phyloP scores from a whole-genome alignment of 2,113 vertebrate species.

The Dascyllus trimaculatus region DNA sequence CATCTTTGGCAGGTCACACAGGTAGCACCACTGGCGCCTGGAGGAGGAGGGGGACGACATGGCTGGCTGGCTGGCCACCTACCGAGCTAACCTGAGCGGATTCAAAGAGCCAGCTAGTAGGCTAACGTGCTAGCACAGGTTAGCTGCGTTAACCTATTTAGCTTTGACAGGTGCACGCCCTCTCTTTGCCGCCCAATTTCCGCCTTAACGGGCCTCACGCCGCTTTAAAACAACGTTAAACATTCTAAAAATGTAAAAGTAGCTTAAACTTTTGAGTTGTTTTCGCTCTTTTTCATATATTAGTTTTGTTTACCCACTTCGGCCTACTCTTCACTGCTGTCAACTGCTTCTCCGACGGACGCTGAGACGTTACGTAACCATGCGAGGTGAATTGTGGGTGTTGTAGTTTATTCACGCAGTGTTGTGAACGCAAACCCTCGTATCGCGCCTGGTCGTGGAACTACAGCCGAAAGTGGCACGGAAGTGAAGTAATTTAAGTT shows the following conservation, averaged over 20 bases:
- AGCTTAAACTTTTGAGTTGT: background rate
- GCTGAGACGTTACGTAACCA: slow-evolving; percentile 67
- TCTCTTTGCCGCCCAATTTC: background rate
- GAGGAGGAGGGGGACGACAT: slow-evolving; percentile 90
- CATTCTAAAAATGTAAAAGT: slow-evolving; percentile 19
- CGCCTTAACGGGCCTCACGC: background rate
- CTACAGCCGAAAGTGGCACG: slow-evolving; percentile 61
- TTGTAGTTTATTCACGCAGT: background rate
- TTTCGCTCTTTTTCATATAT: slow-evolving; percentile 11
- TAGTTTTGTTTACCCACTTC: slow-evolving; percentile 77
- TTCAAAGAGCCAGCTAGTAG: slow-evolving; percentile 30
- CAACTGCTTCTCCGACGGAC: slow-evolving; percentile 61
- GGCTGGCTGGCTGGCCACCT: slow-evolving; percentile 35
- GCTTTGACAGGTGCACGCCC: slow-evolving; percentile 59
- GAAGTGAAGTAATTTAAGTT: slow-evolving; percentile 56
- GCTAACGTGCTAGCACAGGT: slow-evolving; percentile 67
- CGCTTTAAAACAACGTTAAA: slow-evolving; percentile 16
- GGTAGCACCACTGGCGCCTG: slow-evolving; percentile 93
- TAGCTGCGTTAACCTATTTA: slow-evolving; percentile 71
- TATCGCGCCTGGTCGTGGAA: background rate
- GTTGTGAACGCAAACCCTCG: fast-evolving
- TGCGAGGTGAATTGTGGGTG: slow-evolving; percentile 60
- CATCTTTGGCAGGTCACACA: slow-evolving; percentile 94
- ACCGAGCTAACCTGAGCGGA: slow-evolving; percentile 44
- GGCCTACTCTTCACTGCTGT: slow-evolving; percentile 71